Conservation (phyloP, 2,888 invertebrate species). For the Therioaphis trifolii region DNA sequence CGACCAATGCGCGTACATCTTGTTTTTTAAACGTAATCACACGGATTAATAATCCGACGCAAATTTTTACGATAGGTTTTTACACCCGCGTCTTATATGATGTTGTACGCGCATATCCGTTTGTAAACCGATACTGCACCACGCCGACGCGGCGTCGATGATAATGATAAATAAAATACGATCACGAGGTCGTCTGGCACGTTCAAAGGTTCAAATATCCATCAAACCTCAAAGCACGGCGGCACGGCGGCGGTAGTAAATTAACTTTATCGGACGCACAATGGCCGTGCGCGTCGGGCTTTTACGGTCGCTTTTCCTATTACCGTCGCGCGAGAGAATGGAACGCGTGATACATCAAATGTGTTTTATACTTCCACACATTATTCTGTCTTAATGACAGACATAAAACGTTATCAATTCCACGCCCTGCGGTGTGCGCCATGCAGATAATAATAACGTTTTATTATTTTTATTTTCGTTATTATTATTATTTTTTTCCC, state of each 20-base stretch:
- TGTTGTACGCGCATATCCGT: too few relatives aligned
- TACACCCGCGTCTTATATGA: too few relatives aligned
- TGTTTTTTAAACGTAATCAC: background rate
- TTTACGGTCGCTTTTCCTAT: background rate
- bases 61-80: too few relatives aligned
- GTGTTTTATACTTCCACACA: slow-evolving; percentile 1
- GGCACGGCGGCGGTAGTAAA: background rate
- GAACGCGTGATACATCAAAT: background rate
- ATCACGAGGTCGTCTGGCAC: background rate
- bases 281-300: background rate
- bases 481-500: background rate
- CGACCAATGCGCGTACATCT: background rate
- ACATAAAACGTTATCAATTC: slow-evolving; percentile 2
- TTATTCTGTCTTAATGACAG: background rate
- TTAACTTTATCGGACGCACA: background rate
- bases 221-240: slow-evolving; percentile 12
- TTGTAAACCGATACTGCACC: background rate
- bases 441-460: background rate
- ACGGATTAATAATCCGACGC: too few relatives aligned
- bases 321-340: background rate
- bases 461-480: too few relatives aligned
- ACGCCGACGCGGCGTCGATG: background rate
- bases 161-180: background rate
- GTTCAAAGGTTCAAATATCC: slow-evolving; percentile 34
- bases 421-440: too few relatives aligned